Conservation (phyloP, 2,888 invertebrate species). For the Brachynemurus nebulosus region DNA sequence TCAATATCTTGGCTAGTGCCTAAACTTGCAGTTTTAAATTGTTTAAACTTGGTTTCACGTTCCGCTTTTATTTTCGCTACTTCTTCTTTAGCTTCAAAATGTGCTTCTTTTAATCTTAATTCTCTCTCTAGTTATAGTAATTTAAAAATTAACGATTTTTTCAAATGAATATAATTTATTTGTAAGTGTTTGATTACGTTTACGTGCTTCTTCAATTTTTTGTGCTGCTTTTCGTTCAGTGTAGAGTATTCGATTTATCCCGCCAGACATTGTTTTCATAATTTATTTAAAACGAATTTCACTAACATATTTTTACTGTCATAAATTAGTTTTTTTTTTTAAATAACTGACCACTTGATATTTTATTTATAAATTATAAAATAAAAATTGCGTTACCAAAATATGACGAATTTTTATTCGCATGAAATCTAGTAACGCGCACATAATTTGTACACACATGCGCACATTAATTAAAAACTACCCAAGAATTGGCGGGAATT, state of each 20-base stretch:
- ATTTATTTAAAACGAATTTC: too few species aligned
- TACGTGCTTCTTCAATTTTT: slow-evolving; percentile 95
- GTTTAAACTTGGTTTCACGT: slow-evolving; percentile 81
- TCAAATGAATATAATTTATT: not conserved
- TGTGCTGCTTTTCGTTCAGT: slow-evolving; percentile 98
- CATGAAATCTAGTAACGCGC: too few species aligned
- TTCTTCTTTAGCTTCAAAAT: slow-evolving; percentile 98
- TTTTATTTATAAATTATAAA: too few species aligned
- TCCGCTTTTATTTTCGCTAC: slow-evolving; percentile 94
- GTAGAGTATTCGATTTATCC: slow-evolving; percentile 93
- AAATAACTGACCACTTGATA: too few species aligned
- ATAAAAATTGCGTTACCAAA: too few species aligned
- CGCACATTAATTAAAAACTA: too few species aligned
- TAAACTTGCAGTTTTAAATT: slow-evolving; percentile 92
- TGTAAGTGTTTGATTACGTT: slow-evolving; percentile 59
- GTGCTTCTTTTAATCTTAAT: slow-evolving; percentile 94
- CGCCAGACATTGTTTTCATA: too few species aligned
- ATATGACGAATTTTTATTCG: too few species aligned
- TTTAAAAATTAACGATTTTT: not conserved
- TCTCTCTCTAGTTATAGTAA: slow-evolving; percentile 60
- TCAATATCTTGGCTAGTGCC: slow-evolving; percentile 91
- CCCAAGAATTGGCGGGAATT: too few species aligned
- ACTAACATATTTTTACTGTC: too few species aligned
- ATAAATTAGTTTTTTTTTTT: too few species aligned
- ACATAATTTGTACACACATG: too few species aligned